Base-by-base conservation (phyloP, 2,113 vertebrate species). In the Etheostoma spectabile region DNA sequence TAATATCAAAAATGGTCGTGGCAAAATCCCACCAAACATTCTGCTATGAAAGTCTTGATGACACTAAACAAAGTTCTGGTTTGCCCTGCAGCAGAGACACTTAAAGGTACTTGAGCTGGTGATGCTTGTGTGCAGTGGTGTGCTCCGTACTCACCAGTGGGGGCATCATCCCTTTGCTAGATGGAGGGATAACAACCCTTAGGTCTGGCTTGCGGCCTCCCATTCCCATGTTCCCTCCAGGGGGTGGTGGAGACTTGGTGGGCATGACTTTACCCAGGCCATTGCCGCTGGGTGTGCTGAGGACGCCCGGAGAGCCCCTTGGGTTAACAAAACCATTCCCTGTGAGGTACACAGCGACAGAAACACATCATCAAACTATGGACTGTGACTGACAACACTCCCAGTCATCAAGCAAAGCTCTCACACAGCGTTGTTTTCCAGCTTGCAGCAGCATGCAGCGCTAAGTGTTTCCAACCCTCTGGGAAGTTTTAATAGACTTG, bases 161-260 rank as follows among this genome's bases (percentile, higher is more conserved):
- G 62, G 97, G 97, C 98, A 99, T 99, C 97, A 98, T 97, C 90
- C 97, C 96, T 94, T 99, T 99, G 96, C 97, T 97, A 60, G 97
- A 97, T 78, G 98, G 97, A 2, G 98, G 98, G 92, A 99, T 99
- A 90, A 99, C 98, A 13, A 99, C 98, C 67, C 98, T 96, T 30
- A 99, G 96, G 93, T 99, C 98, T 18, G 98, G 98, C 88, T 99
- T 99, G 83, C 98, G 96, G 92, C 92, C 95, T 89, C 96, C 97
- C 95, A 99, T 97, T 85, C 95, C 97, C 77, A 99, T 96, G 90
- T 80, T 97, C 79, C 96, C 96, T 86, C 97, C 96, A 69, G 97
- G 97, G 65, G 98, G 97, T 5, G 97, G 97, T 12, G 98, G 97
- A 78, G 98, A 99, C 93, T 99, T 99, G 53, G 97, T 97, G 83